A percentile compares a stretch with the other conserved stretches of the same genome.
phyloP scores from a whole-genome alignment of 2,113 vertebrate species.

The Dasypus novemcinctus region DNA sequence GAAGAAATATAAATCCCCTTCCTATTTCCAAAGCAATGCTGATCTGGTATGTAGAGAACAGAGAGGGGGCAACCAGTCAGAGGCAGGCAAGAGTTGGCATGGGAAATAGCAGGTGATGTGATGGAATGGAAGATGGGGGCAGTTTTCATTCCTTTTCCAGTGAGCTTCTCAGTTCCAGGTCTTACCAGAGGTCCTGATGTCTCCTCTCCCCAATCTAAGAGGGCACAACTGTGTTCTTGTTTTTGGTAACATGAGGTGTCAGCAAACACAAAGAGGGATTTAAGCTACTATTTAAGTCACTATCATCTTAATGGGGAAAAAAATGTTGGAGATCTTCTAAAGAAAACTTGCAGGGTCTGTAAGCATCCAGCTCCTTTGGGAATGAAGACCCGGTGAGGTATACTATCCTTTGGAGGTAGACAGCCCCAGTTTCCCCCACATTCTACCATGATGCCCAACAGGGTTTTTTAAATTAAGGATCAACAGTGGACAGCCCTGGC shows the following conservation, averaged over 20 bases:
- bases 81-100: background rate
- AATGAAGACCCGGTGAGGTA: background rate
- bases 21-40: background rate
- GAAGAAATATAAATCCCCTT: background rate
- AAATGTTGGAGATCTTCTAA: background rate
- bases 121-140: too few species aligned
- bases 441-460: background rate
- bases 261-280: background rate
- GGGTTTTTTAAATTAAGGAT: background rate
- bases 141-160: background rate
- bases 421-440: background rate
- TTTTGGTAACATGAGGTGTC: background rate
- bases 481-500: background rate
- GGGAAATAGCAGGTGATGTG: background rate
- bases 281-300: background rate
- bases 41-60: background rate
- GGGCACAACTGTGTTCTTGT: background rate
- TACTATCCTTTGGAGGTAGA: background rate
- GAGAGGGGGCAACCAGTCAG: background rate
- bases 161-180: background rate
- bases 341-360: background rate
- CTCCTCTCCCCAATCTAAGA: background rate
- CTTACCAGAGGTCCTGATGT: background rate
- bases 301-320: background rate
- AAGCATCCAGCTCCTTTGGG: background rate